phyloP scores from a whole-genome alignment of 2,888 invertebrate species.

The Coelopa pilipes region DNA sequence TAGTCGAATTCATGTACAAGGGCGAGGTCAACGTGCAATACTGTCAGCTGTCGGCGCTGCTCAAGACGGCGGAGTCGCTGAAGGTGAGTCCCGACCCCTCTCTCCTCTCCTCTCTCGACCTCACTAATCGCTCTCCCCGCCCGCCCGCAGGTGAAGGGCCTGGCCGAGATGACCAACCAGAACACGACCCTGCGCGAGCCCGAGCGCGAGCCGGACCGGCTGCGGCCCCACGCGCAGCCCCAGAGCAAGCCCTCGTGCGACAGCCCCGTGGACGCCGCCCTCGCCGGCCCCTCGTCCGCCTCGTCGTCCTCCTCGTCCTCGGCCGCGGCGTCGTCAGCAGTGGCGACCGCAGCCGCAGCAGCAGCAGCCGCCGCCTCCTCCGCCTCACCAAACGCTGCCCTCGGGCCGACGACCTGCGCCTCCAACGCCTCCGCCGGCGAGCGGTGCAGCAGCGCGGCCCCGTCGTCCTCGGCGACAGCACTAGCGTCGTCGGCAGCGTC shows the following conservation, averaged over 20 bases:
- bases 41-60: slow-evolving; percentile 88
- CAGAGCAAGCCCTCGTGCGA: slow-evolving; percentile 56
- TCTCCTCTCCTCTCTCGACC: no score
- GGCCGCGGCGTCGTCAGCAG: slow-evolving; percentile 42
- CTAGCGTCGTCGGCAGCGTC: slow-evolving; percentile 58
- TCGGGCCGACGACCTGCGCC: slow-evolving; percentile 38
- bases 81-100: slow-evolving; percentile 70
- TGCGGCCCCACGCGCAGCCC: slow-evolving; percentile 66
- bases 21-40: slow-evolving; percentile 96
- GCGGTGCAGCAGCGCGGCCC: slow-evolving; percentile 49
- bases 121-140: slow-evolving; percentile 4
- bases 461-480: slow-evolving; percentile 52
- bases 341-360: slow-evolving; percentile 40
- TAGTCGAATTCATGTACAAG: slow-evolving; percentile 97
- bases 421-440: slow-evolving; percentile 41
- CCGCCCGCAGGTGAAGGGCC: slow-evolving; percentile 77
- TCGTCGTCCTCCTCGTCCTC: slow-evolving; percentile 58
- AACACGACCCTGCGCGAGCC: slow-evolving; percentile 71
- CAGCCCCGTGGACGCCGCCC: slow-evolving; percentile 54
- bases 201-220: slow-evolving; percentile 68
- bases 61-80: slow-evolving; percentile 92
- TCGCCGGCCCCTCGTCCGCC: slow-evolving; percentile 50
- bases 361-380: slow-evolving; percentile 49
- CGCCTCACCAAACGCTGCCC: slow-evolving; percentile 44
- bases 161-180: slow-evolving; percentile 91